Conservation (phyloP, 2,888 invertebrate species). For the Mimas tiliae region DNA sequence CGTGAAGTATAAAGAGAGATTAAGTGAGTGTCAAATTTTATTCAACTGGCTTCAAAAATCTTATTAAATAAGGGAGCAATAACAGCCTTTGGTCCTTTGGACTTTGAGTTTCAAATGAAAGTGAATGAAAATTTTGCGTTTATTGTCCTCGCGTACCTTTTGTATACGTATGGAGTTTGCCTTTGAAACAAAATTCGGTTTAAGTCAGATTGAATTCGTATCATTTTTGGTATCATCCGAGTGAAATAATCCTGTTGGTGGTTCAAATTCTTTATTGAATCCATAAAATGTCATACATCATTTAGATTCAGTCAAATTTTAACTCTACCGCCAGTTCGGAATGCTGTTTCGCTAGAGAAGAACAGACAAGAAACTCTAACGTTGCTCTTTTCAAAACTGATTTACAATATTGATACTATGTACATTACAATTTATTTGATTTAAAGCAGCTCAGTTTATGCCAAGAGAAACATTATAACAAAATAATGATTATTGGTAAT, state of each 20-base stretch:
- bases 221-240: neutral
- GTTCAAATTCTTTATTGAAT: too few relatives aligned
- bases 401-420: too few relatives aligned
- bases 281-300: too few relatives aligned
- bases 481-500: too few relatives aligned
- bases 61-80: conserved; percentile 15
- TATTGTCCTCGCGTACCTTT: neutral
- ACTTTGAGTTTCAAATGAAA: conserved; percentile 19
- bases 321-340: too few relatives aligned
- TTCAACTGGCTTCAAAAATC: neutral
- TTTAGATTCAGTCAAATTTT: too few relatives aligned
- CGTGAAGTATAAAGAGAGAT: conserved; percentile 4
- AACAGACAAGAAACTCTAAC: too few relatives aligned
- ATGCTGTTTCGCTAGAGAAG: too few relatives aligned
- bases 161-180: neutral
- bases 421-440: too few relatives aligned
- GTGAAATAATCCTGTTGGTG: neutral
- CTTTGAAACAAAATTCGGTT: neutral
- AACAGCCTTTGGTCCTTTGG: conserved; percentile 1
- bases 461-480: too few relatives aligned
- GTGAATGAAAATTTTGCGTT: conserved; percentile 6
- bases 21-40: conserved; percentile 20
- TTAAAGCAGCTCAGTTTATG: too few relatives aligned
- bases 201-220: neutral
- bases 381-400: too few relatives aligned